phyloP scores from a whole-genome alignment of 2,888 invertebrate species.

The Drosophila percnosoma region DNA sequence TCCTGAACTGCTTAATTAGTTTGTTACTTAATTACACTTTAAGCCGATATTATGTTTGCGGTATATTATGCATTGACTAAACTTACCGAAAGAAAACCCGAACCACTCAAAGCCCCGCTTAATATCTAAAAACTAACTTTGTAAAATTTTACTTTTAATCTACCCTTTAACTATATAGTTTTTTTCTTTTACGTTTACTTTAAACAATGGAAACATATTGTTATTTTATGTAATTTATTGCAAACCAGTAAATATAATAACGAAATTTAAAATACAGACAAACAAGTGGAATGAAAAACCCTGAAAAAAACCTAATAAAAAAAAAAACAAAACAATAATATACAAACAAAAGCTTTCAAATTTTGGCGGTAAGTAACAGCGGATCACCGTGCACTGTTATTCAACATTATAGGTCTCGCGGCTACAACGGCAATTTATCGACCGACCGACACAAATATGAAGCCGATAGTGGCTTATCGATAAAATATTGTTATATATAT shows the following conservation, averaged over 20 bases:
- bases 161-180: conserved; percentile 57
- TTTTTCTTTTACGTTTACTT: conserved; percentile 55
- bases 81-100: conserved; percentile 34
- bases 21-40: conserved; percentile 65
- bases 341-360: conserved; percentile 42
- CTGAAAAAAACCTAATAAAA: conserved; percentile 62
- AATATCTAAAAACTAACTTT: conserved; percentile 54
- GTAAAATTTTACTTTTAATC: conserved; percentile 72
- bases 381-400: not conserved
- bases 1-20: conserved; percentile 35
- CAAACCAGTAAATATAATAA: conserved; percentile 70
- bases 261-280: conserved; percentile 64
- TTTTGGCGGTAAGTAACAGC: not conserved
- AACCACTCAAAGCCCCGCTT: conserved; percentile 48
- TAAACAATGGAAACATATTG: conserved; percentile 55
- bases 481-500: not conserved
- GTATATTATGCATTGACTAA: conserved; percentile 43
- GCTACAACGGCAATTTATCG: conserved; percentile 18
- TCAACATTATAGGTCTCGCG: conserved; percentile 11
- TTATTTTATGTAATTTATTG: conserved; percentile 76
- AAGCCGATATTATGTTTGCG: conserved; percentile 47
- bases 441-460: conserved; percentile 14
- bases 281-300: conserved; percentile 64
- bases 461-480: not conserved
- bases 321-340: conserved; percentile 71